Base-by-base conservation (phyloP, 2,888 invertebrate species). In the Leucoma salicis region DNA sequence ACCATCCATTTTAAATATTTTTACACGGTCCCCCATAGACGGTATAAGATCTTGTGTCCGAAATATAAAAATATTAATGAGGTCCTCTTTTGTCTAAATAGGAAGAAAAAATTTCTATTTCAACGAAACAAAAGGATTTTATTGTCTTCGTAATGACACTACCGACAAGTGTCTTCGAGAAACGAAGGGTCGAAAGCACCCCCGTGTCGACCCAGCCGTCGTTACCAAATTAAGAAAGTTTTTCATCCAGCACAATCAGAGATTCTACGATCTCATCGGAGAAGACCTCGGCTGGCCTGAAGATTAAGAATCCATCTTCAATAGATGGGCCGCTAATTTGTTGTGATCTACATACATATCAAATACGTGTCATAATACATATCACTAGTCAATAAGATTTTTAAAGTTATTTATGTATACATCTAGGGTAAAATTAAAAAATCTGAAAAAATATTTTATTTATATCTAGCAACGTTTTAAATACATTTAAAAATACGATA, bases 81-180 rank as follows among this genome's bases (percentile, higher is more conserved):
- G 2, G 1, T n/a, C n/a, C n/a, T 61, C 4, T 44, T 29, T 52
- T 49, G 36, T 57, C 39, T 38, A 31, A 54, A 76, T 77, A 89
- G 94, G 94, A 39, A 92, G 94, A 65, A 95, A 95, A 78, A 96
- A 97, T 83, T 97, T 99, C 83, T 97, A 98, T 87, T 99, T 97
- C 90, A 99, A 99, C 88, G 95, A 95, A 84, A 97, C 97, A 11
- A 97, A 98, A 82, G 97, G 99, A 46, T 97, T 99, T 89, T 99
- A 96, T 85, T 99, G 99, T 79, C 90, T 96, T 70, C 91, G 96
- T 69, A 94, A 96, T 83, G 95, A 96, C 80, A 94, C 94, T 55
- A 93, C 95, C 61, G 92, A 96, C 91, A 92, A 96, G 84, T 93
- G 98, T 92, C 87, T 98, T 86, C 76, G 94, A 75, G 92, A 95